Base-by-base conservation (phyloP, 2,888 invertebrate species). In the Andrena bicolor region DNA sequence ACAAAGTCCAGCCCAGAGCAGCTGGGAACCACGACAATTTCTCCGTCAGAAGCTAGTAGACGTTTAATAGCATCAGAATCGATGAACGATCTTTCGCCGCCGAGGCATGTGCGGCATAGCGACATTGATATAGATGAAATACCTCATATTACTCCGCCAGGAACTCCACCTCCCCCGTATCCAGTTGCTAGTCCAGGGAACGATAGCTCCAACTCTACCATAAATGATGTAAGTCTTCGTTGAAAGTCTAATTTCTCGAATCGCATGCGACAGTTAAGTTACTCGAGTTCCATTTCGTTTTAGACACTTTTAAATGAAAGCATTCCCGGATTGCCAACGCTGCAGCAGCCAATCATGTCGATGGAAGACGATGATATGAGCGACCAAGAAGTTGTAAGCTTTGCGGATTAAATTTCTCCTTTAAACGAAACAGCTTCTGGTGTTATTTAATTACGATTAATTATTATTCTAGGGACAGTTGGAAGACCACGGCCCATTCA, bases 321-420 rank as follows among this genome's bases (percentile, higher is more conserved):
- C 77, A 93, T 89, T 90, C 90, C 93, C 77, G 93, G 93, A 76
- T 81, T 92, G 70, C 92, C 92, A 79, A 89, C 90, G 74, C 89
- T 93, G 2, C 97, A 97, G 92, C 96, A 97, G 92, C 96, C 97
- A 63, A 98, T 99, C 79, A 98, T 99, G 91, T 98, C 98, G 20
- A 98, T 99, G 98, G 99, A 99, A 93, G 99, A 99, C 92, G 99
- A 99, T 91, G 98, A 98, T 90, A 96, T 97, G 83, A 98, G 98
- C 0, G 97, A 98, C 90, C 97, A 97, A 90, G 98, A 98, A 94
- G 96, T 96, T 93, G 96, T 96, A 94, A 95, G 96, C 93, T 84
- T 60, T 13, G 51, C 8, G 20, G 28, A 63, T 58, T 20, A 2
- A 28, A 51, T 2, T 32, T 60, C n/a, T 2, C 1, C 51, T 49